Percentiles rank a stretch among this genome's conserved stretches.
These are phyloP conservation scores for Micronisus gabar DNA, from an alignment of 2,113 vertebrate genomes.

Conservation along the genomic window DNA sequence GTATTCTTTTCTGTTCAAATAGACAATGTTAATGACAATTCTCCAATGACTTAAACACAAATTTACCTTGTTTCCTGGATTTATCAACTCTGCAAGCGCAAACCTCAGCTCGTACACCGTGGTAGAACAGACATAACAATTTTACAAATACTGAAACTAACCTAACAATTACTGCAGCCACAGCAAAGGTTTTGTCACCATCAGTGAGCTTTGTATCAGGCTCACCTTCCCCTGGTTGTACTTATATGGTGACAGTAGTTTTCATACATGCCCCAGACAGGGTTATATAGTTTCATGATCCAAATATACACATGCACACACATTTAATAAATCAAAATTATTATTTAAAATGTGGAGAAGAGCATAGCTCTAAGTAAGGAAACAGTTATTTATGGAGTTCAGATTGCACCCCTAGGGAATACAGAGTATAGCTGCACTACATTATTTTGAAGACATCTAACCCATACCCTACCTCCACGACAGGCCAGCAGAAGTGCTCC, in stretches of 20 bases:
- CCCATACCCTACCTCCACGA: rapidly evolving
- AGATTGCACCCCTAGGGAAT: neutral
- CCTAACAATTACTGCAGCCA: neutral
- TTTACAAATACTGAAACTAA: neutral
- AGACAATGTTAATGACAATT: neutral
- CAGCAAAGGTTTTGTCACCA: neutral
- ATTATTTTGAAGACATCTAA: neutral
- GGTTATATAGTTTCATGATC: neutral
- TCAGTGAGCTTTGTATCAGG: neutral
- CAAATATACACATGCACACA: neutral
- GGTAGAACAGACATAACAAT: neutral
- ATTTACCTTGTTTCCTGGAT: neutral
- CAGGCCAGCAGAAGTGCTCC: neutral
- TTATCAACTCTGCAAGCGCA: neutral
- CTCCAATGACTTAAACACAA: neutral
- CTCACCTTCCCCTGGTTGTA: neutral
- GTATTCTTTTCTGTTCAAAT: neutral
- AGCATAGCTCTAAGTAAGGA: neutral
- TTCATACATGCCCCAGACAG: neutral
- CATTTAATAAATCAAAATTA: neutral
- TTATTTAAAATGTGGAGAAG: neutral
- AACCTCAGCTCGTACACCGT: neutral
- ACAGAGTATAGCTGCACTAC: neutral
- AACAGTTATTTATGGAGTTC: neutral
- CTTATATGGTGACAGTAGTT: neutral